phyloP scores from a whole-genome alignment of 2,888 invertebrate species.

The Campoplex nolae region DNA sequence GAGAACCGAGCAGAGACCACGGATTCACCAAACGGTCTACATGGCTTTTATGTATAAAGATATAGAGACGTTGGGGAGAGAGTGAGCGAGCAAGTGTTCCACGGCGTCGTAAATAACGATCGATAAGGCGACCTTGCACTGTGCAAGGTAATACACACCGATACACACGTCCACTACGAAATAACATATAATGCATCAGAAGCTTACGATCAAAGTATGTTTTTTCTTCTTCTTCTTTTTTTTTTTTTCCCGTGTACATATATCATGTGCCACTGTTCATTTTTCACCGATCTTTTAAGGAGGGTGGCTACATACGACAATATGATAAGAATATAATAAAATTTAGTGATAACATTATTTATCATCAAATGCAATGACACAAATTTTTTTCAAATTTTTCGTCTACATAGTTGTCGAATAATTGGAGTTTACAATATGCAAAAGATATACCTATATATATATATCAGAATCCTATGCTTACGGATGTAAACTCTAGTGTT shows the following conservation, averaged over 20 bases:
- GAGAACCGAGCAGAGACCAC: slow-evolving; percentile 14
- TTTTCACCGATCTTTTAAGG: background rate
- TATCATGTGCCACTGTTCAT: slow-evolving; percentile 4
- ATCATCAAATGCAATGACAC: too few relatives aligned
- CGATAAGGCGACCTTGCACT: slow-evolving; percentile 81
- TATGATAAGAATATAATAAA: too few relatives aligned
- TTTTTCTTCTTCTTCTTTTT: too few relatives aligned
- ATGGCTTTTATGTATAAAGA: slow-evolving; percentile 8
- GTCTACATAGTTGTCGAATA: too few relatives aligned
- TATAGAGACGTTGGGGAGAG: background rate
- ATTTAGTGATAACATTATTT: too few relatives aligned
- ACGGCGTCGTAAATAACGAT: slow-evolving; percentile 80
- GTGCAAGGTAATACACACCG: slow-evolving; percentile 62
- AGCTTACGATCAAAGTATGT: slow-evolving; percentile 20
- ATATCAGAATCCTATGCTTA: too few relatives aligned
- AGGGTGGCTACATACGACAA: too few relatives aligned
- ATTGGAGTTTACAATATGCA: too few relatives aligned
- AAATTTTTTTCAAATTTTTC: too few relatives aligned
- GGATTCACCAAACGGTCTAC: slow-evolving; percentile 33
- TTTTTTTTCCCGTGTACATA: background rate
- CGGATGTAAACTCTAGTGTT: too few relatives aligned
- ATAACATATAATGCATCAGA: slow-evolving; percentile 13
- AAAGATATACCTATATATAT: too few relatives aligned
- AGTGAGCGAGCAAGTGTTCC: slow-evolving; percentile 60
- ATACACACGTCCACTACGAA: slow-evolving; percentile 39